Conservation (phyloP, 2,888 invertebrate genomes). For the Timema podura region DNA sequence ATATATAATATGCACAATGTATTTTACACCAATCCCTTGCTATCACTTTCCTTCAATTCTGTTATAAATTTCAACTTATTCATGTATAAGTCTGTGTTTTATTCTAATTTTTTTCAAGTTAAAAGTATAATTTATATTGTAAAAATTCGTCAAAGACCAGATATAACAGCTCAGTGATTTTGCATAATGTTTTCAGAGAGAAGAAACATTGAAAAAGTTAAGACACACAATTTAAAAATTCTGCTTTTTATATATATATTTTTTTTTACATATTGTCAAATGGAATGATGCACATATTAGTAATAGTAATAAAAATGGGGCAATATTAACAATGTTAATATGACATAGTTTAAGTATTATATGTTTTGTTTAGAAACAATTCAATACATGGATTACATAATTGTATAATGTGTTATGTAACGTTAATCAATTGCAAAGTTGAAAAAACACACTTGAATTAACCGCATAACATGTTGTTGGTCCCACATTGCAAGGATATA, state of each 20-base stretch:
- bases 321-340: slow-evolving; percentile 24
- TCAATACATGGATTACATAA: slow-evolving; percentile 25
- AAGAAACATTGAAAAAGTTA: too few relatives aligned
- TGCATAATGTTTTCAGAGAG: too few relatives aligned
- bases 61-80: slow-evolving; percentile 9
- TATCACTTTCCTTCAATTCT: slow-evolving; percentile 20
- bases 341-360: slow-evolving; percentile 13
- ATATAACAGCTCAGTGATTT: background rate
- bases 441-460: slow-evolving; percentile 12
- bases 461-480: slow-evolving; percentile 21
- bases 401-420: slow-evolving; percentile 17
- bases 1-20: slow-evolving; percentile 6
- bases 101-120: slow-evolving; percentile 15
- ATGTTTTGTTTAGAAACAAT: slow-evolving; percentile 18
- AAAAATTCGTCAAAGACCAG: slow-evolving; percentile 20
- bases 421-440: background rate
- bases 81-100: too few relatives aligned
- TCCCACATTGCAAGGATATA: slow-evolving; percentile 32
- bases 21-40: slow-evolving; percentile 24
- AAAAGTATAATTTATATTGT: slow-evolving; percentile 21
- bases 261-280: slow-evolving; percentile 47
- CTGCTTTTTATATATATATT: too few relatives aligned
- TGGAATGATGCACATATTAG: slow-evolving; percentile 39
- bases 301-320: slow-evolving; percentile 25
- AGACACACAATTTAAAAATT: too few relatives aligned